Base-by-base conservation (phyloP, 2,113 vertebrate species). In the Ceyx margarethae region DNA sequence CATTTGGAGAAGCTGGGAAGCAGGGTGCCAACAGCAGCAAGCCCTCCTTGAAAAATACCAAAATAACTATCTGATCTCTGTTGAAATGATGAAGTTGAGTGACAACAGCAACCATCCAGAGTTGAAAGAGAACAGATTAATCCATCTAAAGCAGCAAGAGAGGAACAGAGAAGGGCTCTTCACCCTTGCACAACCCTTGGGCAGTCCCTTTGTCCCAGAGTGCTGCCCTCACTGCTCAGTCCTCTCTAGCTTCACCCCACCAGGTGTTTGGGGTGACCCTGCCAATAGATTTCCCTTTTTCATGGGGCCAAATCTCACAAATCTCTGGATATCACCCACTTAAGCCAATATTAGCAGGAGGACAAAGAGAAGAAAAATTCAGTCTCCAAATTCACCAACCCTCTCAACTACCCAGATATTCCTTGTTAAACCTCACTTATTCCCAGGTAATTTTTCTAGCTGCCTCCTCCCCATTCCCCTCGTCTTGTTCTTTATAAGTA, bases 131-230 rank as follows among this genome's bases (percentile, higher is more conserved):
- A 91, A 79, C 21, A 46, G 21, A 43, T 33, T 11, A 48, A 21
- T 45, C 43, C 51, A 18, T 72, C 68, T 42, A 54, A 35, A 71
- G 50, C 68, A 72, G 50, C 40, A 69, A 28, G 12, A 35, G 12
- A 68, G 46, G n/a, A 33, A 35, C 8, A 68, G 10, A 85, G 18
- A 67, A 76, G 3, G 15, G 2, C 20, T 66, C 35, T 68, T 85
- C 21, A 42, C 5, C 2, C 31, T 71, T 46, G 74, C 18, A 14
- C 16, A 71, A 15, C 10, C 19, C 37, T 58, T 58, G 18, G 13
- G 51, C 48, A 88, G 25, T 13, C 9, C 6, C 31, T 51, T 73
- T 16, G 2, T 1, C 15, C 9, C 42, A 40, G 18, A 0, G 0
- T 3, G 21, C 71, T 67, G 13, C 33, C 43, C 37, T 19, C 67